These are phyloP conservation scores for Drosophila repleta DNA, from an alignment of 1,140 invertebrate genomes.

Conservation along the genomic window DNA sequence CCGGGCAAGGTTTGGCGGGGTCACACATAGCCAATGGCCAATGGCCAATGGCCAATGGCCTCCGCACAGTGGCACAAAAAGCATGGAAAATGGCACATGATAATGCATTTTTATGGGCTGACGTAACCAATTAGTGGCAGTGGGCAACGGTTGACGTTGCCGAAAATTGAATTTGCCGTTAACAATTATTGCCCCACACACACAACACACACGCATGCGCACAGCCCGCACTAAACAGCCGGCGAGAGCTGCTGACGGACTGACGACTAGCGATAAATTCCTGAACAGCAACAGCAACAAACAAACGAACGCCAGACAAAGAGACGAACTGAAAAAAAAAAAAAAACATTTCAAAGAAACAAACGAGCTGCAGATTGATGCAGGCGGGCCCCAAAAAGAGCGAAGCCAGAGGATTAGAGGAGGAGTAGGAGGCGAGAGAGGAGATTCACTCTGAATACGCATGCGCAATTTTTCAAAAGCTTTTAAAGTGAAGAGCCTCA, in stretches of 20 bases:
- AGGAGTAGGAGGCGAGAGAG: not conserved
- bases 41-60: not conserved
- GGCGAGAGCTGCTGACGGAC: slow-evolving; percentile 36
- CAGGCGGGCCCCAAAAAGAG: slow-evolving; percentile 17
- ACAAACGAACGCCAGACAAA: not conserved
- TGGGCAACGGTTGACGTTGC: slow-evolving; percentile 34
- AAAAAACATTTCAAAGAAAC: slow-evolving; percentile 23
- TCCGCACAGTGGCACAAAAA: slow-evolving; percentile 53
- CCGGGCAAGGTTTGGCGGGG: slow-evolving; percentile 4
- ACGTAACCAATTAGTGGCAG: slow-evolving; percentile 52
- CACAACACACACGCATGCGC: slow-evolving; percentile 8
- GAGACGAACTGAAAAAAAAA: not conserved
- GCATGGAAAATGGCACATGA: slow-evolving; percentile 24
- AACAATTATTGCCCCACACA: slow-evolving; percentile 32
- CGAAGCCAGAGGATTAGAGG: not conserved
- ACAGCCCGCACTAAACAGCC: slow-evolving; percentile 8
- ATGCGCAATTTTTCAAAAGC: slow-evolving; percentile 83
- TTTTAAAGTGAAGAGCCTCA: slow-evolving; percentile 75
- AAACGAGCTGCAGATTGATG: slow-evolving; percentile 39
- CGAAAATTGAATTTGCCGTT: slow-evolving; percentile 56
- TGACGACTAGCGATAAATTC: slow-evolving; percentile 56
- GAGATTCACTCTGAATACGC: slow-evolving; percentile 62
- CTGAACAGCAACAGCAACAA: slow-evolving; percentile 25
- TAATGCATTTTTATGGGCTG: slow-evolving; percentile 50
- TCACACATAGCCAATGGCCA: slow-evolving; percentile 11